Evolutionary conservation across 2,888 invertebrate species (phyloP), one percentile per base, ranked within the genome.

Genomic region (Scaptomyza tumidula): DNA sequence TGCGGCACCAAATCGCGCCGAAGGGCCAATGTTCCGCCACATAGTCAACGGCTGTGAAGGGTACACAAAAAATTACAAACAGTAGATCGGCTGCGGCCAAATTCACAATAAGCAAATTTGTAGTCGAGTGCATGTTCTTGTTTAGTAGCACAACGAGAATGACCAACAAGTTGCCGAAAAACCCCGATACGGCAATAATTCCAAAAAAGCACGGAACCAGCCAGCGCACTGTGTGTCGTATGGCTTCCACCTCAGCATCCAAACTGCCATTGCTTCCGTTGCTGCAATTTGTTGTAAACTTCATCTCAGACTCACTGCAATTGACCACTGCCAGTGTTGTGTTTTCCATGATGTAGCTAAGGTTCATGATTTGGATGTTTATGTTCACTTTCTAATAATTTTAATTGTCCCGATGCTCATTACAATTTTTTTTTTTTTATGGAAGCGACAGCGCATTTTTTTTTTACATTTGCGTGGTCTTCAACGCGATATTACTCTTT

Each of bases 11-110:
- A 85, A 95, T 92, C 78, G 95, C 94, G 1, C 98, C 98, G 88
- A 98, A 98, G 0, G 97, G 97, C 98, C 98, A 98, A 80, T 94
- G 93, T 1, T 95, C 94, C 82, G 96, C 93, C 0, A 97, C 96
- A 90, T 98, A 98, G 86, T 97, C 97, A 37, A 96, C 95, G 0
- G 97, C 98, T 0, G 98, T 98, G 91, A 98, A 98, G 0, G 98
- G 98, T 35, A 98, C 97, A 92, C 98, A 98, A 92, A 98, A 96
- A 48, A 97, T 94, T 11, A 98, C 97, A 91, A 98, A 98, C 29
- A 97, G 94, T 13, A 98, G 93, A 92, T 98, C 98, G 31, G 98
- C 97, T 7, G 97, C 93, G 0, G 98, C 98, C 65, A 98, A 93
- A 90, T 97, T 98, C 55, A 97, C 96, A 84, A 98, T 98, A 29